Percentiles rank a stretch among this genome's conserved stretches.
phyloP scores from a whole-genome alignment of 23 tunicate species.

The Botrylloides violaceus region DNA sequence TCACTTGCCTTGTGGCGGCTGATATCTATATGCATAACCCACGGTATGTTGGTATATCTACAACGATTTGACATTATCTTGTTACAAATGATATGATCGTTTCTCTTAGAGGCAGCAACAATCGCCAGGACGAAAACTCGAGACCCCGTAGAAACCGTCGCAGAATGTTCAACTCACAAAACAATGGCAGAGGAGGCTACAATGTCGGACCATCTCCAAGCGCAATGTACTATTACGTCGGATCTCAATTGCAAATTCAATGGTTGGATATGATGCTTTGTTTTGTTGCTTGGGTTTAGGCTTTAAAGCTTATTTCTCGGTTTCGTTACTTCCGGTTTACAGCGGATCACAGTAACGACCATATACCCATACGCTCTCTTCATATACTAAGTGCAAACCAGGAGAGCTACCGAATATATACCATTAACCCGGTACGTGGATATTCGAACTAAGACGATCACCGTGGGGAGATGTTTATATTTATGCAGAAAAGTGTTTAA shows the following conservation, averaged over 20 bases:
- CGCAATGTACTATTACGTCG: conserved; percentile 37
- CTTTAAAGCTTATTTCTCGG: too few relatives aligned
- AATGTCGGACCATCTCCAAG: conserved; percentile 46
- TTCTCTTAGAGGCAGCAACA: conserved; percentile 62
- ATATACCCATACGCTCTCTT: too few relatives aligned
- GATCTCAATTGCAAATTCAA: conserved; percentile 49
- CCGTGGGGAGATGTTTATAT: too few relatives aligned
- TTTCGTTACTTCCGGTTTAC: too few relatives aligned
- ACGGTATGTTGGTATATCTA: background rate
- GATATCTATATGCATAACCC: background rate
- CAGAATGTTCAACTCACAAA: conserved; percentile 82
- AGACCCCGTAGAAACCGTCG: conserved; percentile 53
- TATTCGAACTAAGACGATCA: too few relatives aligned
- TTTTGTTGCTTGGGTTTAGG: background rate
- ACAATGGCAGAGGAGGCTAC: conserved; percentile 91
- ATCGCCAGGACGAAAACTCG: conserved; percentile 53
- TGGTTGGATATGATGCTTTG: too few relatives aligned
- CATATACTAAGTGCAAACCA: too few relatives aligned
- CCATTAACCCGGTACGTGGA: too few relatives aligned
- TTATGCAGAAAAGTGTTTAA: too few relatives aligned
- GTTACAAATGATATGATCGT: background rate
- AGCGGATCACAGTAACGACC: too few relatives aligned
- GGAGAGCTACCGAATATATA: conserved; percentile 58
- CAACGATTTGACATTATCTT: background rate
- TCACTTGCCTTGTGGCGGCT: background rate